These are phyloP conservation scores for Hydractinia echinata DNA, from an alignment of 30 jellyfish, hydroid and myxozoan species.

Conservation along the genomic window DNA sequence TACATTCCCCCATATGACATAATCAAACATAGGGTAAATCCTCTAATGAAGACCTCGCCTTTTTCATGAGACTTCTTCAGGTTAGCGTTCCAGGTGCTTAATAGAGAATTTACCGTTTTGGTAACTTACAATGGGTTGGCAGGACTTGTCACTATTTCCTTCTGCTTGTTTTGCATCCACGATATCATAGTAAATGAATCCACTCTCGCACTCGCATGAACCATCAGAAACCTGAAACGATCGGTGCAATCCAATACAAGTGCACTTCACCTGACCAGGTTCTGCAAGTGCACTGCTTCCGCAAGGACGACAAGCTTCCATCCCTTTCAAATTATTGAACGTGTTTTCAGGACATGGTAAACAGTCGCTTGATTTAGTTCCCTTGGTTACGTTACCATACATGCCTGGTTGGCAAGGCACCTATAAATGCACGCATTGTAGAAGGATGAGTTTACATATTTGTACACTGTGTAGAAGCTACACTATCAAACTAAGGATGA, in stretches of 20 bases:
- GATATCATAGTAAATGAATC: constrained; percentile 76
- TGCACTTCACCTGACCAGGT: constrained; percentile 56
- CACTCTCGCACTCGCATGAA: constrained; percentile 79
- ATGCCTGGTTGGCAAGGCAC: constrained; percentile 89
- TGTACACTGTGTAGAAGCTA: background rate
- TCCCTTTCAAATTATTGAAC: constrained; percentile 61
- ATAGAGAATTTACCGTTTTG: no score
- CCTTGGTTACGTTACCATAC: constrained; percentile 76
- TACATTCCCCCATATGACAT: no score
- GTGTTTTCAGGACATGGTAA: constrained; percentile 79
- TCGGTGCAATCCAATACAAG: constrained; percentile 78
- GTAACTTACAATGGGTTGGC: constrained; percentile 78
- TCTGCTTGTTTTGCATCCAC: constrained; percentile 50
- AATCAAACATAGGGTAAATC: no score
- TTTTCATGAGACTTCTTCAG: no score
- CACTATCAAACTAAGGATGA: background rate
- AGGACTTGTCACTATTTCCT: constrained; percentile 86
- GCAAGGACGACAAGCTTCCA: constrained; percentile 89
- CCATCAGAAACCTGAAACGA: constrained; percentile 91
- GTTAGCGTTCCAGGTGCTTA: no score
- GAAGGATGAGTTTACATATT: background rate
- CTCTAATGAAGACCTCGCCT: no score
- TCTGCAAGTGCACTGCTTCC: constrained; percentile 95
- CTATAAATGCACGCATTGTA: constrained; percentile 18
- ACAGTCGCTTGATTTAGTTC: constrained; percentile 76